Evolutionary conservation across 2,797 vertebrate species (phyloP).

Genomic region (Crenuchus spilurus): DNA sequence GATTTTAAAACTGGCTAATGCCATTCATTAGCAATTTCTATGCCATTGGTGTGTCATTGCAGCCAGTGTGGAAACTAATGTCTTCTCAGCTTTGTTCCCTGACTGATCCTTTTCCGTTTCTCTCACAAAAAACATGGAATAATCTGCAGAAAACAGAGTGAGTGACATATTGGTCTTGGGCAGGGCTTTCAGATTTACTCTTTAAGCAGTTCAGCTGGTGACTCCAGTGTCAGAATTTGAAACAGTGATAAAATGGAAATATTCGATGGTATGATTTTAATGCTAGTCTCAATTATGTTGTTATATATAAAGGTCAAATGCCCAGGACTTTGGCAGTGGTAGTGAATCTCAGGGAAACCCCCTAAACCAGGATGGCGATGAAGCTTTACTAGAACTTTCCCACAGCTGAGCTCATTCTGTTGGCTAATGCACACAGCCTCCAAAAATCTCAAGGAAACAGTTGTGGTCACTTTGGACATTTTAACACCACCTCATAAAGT

Average conservation of each 20-base stretch:
- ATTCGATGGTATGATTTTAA: slow-evolving; percentile 11
- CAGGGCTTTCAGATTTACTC: neutral
- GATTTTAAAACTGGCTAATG: slow-evolving; percentile 24
- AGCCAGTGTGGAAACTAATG: slow-evolving; percentile 32
- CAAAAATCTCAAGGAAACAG: slow-evolving; percentile 45
- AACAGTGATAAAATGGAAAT: neutral
- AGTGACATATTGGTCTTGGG: neutral
- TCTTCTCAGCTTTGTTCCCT: slow-evolving; percentile 59
- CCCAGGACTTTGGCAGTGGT: slow-evolving; percentile 13
- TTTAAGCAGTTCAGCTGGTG: neutral
- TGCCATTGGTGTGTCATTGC: slow-evolving; percentile 33
- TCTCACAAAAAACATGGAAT: slow-evolving; percentile 45
- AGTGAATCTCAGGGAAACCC: slow-evolving; percentile 39
- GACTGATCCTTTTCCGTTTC: slow-evolving; percentile 41
- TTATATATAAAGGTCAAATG: slow-evolving; percentile 28
- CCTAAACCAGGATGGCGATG: slow-evolving; percentile 23
- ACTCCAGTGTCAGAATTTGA: neutral
- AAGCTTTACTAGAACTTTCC: slow-evolving; percentile 42
- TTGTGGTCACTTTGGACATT: slow-evolving; percentile 49
- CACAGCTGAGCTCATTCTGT: slow-evolving; percentile 44
- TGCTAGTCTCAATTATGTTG: neutral
- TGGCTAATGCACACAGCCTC: slow-evolving; percentile 31
- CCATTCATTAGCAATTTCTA: slow-evolving; percentile 40
- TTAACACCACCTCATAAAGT: slow-evolving; percentile 49
- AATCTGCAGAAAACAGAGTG: slow-evolving; percentile 18